phyloP scores from a whole-genome alignment of 2,797 vertebrate species.

The Lutra lutra region DNA sequence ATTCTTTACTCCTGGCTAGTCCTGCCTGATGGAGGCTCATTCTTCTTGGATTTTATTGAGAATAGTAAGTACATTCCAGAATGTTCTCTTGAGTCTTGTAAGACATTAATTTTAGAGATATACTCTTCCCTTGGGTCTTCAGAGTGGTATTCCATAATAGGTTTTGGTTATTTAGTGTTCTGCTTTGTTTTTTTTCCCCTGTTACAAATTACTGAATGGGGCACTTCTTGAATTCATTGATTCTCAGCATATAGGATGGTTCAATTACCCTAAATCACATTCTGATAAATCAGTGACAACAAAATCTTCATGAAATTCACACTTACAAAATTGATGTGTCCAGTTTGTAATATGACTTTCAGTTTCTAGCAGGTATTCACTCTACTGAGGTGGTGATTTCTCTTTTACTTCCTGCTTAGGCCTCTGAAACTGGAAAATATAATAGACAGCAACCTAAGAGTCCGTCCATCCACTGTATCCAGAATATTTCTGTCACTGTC shows the following conservation, averaged over 20 bases:
- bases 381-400: not conserved
- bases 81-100: not conserved
- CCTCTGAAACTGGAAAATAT: constrained; percentile 22
- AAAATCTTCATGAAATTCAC: not conserved
- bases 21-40: not conserved
- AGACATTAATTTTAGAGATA: constrained; percentile 15
- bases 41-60: not conserved
- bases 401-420: not conserved
- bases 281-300: not conserved
- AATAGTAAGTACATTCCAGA: not conserved
- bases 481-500: not conserved
- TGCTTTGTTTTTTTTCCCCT: not conserved
- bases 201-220: not conserved
- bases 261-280: not conserved
- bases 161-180: not conserved
- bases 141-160: not conserved
- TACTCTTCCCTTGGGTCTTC: not conserved
- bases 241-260: not conserved
- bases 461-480: not conserved
- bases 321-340: not conserved
- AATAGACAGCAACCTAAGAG: not conserved
- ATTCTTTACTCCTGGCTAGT: not conserved
- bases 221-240: not conserved
- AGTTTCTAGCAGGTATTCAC: not conserved
- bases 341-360: not conserved